Base-by-base conservation (phyloP, 2,797 vertebrate genomes). In the Sebastolobus altivelis region DNA sequence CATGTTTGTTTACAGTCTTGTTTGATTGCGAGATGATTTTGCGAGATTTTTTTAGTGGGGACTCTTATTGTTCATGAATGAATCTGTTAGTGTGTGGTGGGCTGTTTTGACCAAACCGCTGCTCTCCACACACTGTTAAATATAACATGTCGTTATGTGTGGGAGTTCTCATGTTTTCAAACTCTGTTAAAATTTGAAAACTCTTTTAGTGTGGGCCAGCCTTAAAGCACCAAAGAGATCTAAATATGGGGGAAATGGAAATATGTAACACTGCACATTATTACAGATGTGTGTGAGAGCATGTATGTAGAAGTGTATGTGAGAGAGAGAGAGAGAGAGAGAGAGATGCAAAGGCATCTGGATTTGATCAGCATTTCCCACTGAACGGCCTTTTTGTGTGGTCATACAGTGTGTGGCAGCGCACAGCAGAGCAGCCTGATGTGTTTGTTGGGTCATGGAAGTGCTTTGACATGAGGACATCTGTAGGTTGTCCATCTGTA, bases 301-400 rank as follows among this genome's bases (percentile, higher is more conserved):
- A 72, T 72, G 74, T 56, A 70, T 38, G 61, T 11, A 31, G 25
- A 25, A 25, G 25, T 25, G 25, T 25, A 25, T 25, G 25, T 25
- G 25, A 72, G 74, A 52, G 29, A 43, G 67, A 80, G 12, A 83
- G 74, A 77, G 63, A 55, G 46, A 69, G 58, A 77, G 31, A 88
- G 66, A 75, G 85, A 87, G 59, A 75, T 77, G 77, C 60, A 52
- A 58, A 85, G 70, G 63, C 95, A 95, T 95, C 94, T 95, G 95
- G 94, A 90, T 89, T 61, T 88, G 91, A 95, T 95, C 92, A 93
- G 83, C 65, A 27, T 86, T 82, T 88, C 84, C 88, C 90, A 81
- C 73, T 83, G 82, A 86, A 66, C 58, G 20, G 83, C 86, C 84
- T 76, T 84, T 86, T 63, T 94, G 89, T 93, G 87, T 89, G 91